Conservation (phyloP, 2,888 invertebrate genomes). For the Ypsolopha scabrella region DNA sequence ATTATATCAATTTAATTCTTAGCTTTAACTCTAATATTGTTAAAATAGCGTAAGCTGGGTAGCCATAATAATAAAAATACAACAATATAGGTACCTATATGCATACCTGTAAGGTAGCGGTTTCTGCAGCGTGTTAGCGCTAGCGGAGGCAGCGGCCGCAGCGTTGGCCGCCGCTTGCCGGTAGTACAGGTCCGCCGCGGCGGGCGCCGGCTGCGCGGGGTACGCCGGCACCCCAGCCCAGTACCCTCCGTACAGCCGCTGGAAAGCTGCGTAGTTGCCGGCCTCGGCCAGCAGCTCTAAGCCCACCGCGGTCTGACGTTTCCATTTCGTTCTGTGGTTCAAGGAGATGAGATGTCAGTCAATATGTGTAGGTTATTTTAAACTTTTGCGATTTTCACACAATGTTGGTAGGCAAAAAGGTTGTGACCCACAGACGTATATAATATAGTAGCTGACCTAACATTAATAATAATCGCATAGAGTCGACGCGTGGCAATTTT, state of each 20-base stretch:
- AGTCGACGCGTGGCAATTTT: too few relatives aligned
- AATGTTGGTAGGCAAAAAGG: too few relatives aligned
- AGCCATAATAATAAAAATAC: too few relatives aligned
- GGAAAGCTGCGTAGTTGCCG: constrained; percentile 98
- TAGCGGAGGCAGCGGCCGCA: constrained; percentile 65
- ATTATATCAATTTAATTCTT: too few relatives aligned
- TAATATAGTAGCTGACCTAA: too few relatives aligned
- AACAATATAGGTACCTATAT: neutral
- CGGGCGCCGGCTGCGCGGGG: constrained; percentile 76
- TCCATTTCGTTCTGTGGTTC: constrained; percentile 96
- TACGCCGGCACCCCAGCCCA: constrained; percentile 76
- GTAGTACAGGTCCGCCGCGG: constrained; percentile 85
- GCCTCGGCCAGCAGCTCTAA: constrained; percentile 96
- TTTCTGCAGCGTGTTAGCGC: constrained; percentile 84
- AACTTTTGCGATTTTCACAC: too few relatives aligned
- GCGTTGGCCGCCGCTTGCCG: constrained; percentile 85
- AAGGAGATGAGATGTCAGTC: neutral
- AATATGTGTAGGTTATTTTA: neutral
- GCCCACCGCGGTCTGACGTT: constrained; percentile 97
- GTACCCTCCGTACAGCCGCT: constrained; percentile 90
- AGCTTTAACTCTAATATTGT: too few relatives aligned
- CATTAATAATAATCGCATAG: too few relatives aligned
- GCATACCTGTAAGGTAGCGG: constrained; percentile 82
- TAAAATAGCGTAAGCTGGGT: too few relatives aligned
- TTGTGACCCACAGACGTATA: too few relatives aligned